Evolutionary conservation across 2,113 vertebrate genomes (phyloP).

Genomic region (Lasiurus borealis): DNA sequence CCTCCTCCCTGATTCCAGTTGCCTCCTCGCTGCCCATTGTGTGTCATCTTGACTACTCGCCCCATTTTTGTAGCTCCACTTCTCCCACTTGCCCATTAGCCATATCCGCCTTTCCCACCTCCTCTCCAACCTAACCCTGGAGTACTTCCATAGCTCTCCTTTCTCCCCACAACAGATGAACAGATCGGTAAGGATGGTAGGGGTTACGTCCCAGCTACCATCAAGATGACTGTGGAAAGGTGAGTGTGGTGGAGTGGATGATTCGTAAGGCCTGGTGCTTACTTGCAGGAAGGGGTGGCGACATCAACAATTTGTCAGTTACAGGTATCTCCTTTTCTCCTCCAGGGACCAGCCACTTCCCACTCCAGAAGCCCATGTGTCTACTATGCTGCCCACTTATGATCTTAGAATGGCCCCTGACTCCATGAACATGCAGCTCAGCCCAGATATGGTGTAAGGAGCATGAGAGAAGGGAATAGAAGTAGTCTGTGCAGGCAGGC

Average conservation of each 20-base stretch:
- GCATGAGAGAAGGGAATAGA: background rate
- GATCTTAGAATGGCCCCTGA: slow-evolving; percentile 74
- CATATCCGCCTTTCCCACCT: background rate
- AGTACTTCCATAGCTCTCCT: background rate
- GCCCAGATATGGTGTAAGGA: slow-evolving; percentile 76
- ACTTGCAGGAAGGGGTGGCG: background rate
- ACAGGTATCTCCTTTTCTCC: background rate
- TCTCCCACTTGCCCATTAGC: background rate
- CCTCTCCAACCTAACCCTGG: background rate
- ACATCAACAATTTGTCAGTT: background rate
- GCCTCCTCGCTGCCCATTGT: background rate
- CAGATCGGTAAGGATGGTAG: slow-evolving; percentile 87
- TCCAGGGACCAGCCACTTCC: slow-evolving; percentile 79
- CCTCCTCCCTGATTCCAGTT: background rate
- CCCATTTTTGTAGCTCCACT: background rate
- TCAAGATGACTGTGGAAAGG: slow-evolving; percentile 89
- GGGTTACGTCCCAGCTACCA: slow-evolving; percentile 87
- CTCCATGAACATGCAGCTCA: slow-evolving; percentile 64
- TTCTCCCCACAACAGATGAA: slow-evolving; percentile 81
- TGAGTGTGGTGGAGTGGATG: slow-evolving; percentile 10
- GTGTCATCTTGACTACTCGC: background rate
- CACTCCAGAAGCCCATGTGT: slow-evolving; percentile 67
- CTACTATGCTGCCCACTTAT: slow-evolving; percentile 71
- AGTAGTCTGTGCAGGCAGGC: background rate
- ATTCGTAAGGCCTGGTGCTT: background rate